phyloP scores from a whole-genome alignment of 2,797 vertebrate genomes.

The Gymnodraco acuticeps region DNA sequence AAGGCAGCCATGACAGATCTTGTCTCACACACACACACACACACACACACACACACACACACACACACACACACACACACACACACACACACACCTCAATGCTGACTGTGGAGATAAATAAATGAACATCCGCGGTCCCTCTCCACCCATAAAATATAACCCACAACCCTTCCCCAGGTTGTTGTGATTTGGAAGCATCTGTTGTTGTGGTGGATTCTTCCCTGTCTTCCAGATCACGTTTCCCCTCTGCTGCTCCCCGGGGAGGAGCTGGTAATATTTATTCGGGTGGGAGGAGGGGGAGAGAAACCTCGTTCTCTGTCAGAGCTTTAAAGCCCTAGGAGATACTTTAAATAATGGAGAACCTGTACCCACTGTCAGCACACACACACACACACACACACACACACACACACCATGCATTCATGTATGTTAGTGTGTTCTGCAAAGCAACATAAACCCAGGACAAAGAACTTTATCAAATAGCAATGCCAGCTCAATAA shows the following conservation, averaged over 20 bases:
- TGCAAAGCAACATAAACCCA: not conserved
- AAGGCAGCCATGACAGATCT: constrained; percentile 66
- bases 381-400: constrained; percentile 39
- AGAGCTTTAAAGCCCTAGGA: constrained; percentile 79
- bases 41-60: constrained; percentile 22
- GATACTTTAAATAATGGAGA: constrained; percentile 81
- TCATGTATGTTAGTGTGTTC: constrained; percentile 33
- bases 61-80: constrained; percentile 19
- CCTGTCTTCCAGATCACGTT: constrained; percentile 84
- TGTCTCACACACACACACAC: constrained; percentile 22
- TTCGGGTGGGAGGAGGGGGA: constrained; percentile 55
- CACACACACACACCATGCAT: constrained; percentile 33
- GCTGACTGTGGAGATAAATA: constrained; percentile 83
- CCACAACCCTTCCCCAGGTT: constrained; percentile 84
- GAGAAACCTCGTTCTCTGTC: constrained; percentile 73
- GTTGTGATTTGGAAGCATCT: constrained; percentile 88
- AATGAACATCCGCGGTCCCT: constrained; percentile 83
- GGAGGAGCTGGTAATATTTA: constrained; percentile 83
- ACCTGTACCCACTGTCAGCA: constrained; percentile 70
- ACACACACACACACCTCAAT: constrained; percentile 56
- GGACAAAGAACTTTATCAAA: constrained; percentile 44
- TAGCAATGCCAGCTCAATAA: not conserved
- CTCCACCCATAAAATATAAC: constrained; percentile 84
- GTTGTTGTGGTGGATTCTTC: constrained; percentile 85
- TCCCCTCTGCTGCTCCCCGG: constrained; percentile 75